Base-by-base conservation (phyloP, 2,888 invertebrate species). In the Noctua janthe region DNA sequence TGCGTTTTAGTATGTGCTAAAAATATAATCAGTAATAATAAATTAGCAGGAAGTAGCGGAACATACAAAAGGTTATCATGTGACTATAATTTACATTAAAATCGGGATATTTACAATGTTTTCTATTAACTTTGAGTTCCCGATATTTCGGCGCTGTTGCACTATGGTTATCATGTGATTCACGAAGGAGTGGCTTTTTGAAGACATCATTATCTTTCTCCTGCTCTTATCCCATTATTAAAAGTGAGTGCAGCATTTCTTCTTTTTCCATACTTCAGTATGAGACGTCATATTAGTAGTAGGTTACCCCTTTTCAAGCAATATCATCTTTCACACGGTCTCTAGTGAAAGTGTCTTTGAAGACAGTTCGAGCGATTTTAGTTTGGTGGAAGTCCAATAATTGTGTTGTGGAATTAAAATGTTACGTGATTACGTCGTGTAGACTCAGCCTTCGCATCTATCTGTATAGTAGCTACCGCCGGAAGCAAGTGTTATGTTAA, bases 401-500 rank as follows among this genome's bases (percentile, higher is more conserved):
- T 70, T 43, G 3, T 69, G 23, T 15, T 69, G n/a, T n/a, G n/a
- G 43, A 69, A 15, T 69, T 69, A 8, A n/a, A 69, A 51, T 47
- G 4, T 13, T 23, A 13, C 10, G 10, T 23, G 2, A 13, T 49
- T 47, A 43, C 8, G 43, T 20, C 7, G 20, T 10, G 5, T 15
- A 17, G 15, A 39, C n/a, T 49, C 13, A 51, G 5, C 35, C 17
- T 84, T 56, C 54, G 51, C 29, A 29, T 72, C 17, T 39, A 0
- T n/a, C n/a, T 43, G 39, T 62, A 1, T 0, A 13, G 54, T 49
- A 74, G 1, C 29, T 3, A 85, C 15, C 71, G 74, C 82, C 71
- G 35, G 75, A 54, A 76, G 77, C 77, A 54, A 76, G 76, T 75
- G 71, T 76, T 76, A 83, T 82, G 79, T 82, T 82, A 85, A 88